Evolutionary conservation across 2,888 invertebrate genomes (phyloP), one percentile per base, ranked within the genome.

Genomic region (Macaria notata): DNA sequence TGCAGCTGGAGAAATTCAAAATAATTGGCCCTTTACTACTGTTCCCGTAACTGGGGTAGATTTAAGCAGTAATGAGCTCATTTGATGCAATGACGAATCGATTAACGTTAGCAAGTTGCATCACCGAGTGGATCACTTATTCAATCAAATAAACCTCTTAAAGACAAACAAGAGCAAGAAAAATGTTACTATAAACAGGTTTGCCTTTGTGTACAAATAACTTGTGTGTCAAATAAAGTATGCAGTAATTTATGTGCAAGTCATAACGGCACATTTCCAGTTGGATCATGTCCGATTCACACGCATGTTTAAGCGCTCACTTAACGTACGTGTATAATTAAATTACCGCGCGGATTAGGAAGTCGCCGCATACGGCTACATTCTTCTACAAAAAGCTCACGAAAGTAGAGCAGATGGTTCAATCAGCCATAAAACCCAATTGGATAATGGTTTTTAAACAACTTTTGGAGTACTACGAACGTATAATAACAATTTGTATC

Each of bases 1-100:
- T 70, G 78, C 73, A 70, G 73, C 67, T 64, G 70, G 80, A 79
- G 84, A 84, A 86, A 84, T 82, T 79, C 64, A 64, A 78, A 79
- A 83, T 85, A 84, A 85, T 86, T 84, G 81, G 78, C 70, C 71
- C 64, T 76, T 79, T 72, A 78, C 80, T 82, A 75, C 66, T 36
- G 68, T 64, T 64, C 49, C 63, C 61, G 48, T 54, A 60, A 41
- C 53, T 52, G 62, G 62, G 58, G 62, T 61, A 62, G 62, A 62
- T 60, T 61, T 58, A 62, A 45, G 44, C 56, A 60, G 62, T 65
- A 68, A 68, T 63, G 63, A 72, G 70, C 71, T 76, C 74, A 75
- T 79, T 73, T 68, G 60, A 68, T 66, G 48, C 62, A 63, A 70
- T 74, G 73, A 73, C 71, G 64, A 67, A 62, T 59, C 56, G 47